These are phyloP conservation scores for Pararge aegeria DNA, from an alignment of 1,140 invertebrate species.

Conservation along the genomic window DNA sequence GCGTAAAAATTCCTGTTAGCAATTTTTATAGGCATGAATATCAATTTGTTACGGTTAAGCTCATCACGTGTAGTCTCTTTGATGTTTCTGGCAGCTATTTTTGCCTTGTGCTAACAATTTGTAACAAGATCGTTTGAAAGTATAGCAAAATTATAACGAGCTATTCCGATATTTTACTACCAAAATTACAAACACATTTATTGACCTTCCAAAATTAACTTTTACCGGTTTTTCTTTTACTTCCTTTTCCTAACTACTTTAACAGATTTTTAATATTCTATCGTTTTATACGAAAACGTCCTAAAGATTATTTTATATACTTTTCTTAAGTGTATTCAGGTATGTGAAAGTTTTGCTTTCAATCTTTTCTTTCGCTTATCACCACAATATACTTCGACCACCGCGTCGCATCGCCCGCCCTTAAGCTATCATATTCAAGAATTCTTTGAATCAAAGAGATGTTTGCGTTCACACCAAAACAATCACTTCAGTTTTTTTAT, in stretches of 20 bases:
- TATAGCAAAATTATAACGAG: constrained; percentile 11
- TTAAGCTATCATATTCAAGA: too few relatives aligned
- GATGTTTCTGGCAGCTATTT: constrained; percentile 37
- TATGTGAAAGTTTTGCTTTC: too few relatives aligned
- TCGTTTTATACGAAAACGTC: too few relatives aligned
- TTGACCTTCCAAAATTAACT: constrained; percentile 1
- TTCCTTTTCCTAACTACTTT: background rate
- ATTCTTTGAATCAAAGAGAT: too few relatives aligned
- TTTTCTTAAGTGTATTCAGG: too few relatives aligned
- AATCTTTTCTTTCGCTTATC: too few relatives aligned
- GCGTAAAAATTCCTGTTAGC: constrained; percentile 25
- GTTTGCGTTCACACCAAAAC: too few relatives aligned
- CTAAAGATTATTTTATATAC: too few relatives aligned
- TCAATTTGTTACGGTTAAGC: constrained; percentile 41
- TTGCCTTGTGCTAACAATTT: constrained; percentile 22
- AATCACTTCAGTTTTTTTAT: too few relatives aligned
- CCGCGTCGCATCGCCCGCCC: too few relatives aligned
- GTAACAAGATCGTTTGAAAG: constrained; percentile 13
- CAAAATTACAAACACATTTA: constrained; percentile 3
- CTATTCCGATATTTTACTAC: constrained; percentile 12
- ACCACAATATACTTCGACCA: too few relatives aligned
- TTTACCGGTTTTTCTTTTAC: background rate
- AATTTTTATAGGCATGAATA: constrained; percentile 33
- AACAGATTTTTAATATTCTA: background rate
- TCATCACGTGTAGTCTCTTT: constrained; percentile 40